Base-by-base conservation (phyloP, 1,140 invertebrate genomes). In the Drosophila paulistorum region DNA sequence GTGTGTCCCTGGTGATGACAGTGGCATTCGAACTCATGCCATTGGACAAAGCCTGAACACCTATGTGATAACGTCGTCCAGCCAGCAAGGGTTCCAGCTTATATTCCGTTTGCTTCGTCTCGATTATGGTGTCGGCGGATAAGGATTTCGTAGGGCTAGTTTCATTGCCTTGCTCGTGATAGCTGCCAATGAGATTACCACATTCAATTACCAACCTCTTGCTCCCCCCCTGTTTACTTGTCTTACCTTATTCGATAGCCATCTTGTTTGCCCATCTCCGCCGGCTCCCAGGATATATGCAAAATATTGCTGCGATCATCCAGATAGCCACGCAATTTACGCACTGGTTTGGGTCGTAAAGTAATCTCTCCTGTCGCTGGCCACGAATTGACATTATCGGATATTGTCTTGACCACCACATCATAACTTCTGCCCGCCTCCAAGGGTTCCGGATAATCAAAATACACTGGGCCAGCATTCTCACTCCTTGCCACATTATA, bases 381-480 rank as follows among this genome's bases (percentile, higher is more conserved):
- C 97, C 97, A 98, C 54, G 96, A 97, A 42, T 97, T 96, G 1
- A 98, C 97, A 93, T 98, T 98, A 42, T 97, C 97, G 4, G 97
- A 97, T 62, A 98, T 96, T 1, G 97, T 98, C 93, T 98, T 98
- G 0, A 98, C 97, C 60, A 97, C 94, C 45, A 98, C 96, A 87
- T 96, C 95, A 92, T 98, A 98, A 2, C 96, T 97, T 91, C 95
- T 95, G 23, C 97, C 97, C 0, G 97, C 96, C 90, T 98, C 96
- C 45, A 98, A 91, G 60, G 94, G 94, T 59, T 97, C 96, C 61
- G 95, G 95, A 92, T 97, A 98, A 67, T 95, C 94, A 81, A 94
- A 95, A 75, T 93, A 92, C 1, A 94, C 94, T 1, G 93, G 92
- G 30, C 10, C 10, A 11, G 95, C 94, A 55, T 96, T 95, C 69